These are phyloP conservation scores for Thumatha senex DNA, from an alignment of 2,888 invertebrate genomes.

Conservation along the genomic window DNA sequence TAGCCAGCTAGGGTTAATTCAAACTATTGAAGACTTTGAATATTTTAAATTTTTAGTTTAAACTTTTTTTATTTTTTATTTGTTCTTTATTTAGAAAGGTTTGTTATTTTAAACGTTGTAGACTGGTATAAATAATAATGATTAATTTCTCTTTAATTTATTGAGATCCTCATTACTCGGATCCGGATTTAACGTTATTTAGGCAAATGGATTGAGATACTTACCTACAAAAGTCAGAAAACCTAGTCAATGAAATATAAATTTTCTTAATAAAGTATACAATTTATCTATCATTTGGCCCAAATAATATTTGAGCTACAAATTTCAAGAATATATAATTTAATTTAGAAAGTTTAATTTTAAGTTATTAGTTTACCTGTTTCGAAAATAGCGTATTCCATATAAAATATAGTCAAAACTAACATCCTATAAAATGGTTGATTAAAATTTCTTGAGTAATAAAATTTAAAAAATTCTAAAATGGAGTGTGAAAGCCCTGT, in stretches of 20 bases:
- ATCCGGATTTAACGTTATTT: too few relatives aligned
- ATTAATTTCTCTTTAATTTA: neutral
- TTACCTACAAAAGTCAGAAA: neutral
- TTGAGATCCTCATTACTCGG: neutral
- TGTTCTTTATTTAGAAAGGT: neutral
- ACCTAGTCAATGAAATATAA: neutral
- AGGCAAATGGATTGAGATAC: neutral
- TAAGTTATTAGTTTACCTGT: too few relatives aligned
- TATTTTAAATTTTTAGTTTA: slow-evolving; percentile 61
- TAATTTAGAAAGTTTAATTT: too few relatives aligned
- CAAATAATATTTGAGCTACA: too few relatives aligned
- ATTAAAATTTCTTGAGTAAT: too few relatives aligned
- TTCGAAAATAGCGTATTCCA: too few relatives aligned
- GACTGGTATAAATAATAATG: neutral
- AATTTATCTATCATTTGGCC: too few relatives aligned
- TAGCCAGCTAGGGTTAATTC: slow-evolving; percentile 80
- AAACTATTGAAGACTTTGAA: slow-evolving; percentile 74
- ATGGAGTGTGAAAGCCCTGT: slow-evolving; percentile 63
- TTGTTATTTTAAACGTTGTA: neutral
- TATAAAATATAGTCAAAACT: too few relatives aligned
- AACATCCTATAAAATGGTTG: too few relatives aligned
- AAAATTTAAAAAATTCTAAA: slow-evolving; percentile 22
- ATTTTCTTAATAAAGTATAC: too few relatives aligned
- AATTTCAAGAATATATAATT: too few relatives aligned
- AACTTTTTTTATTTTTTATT: slow-evolving; percentile 16